Evolutionary conservation across 37 sponge, comb jelly and placozoan genomes (phyloP).

Genomic region (Mnemiopsis leidyi): DNA sequence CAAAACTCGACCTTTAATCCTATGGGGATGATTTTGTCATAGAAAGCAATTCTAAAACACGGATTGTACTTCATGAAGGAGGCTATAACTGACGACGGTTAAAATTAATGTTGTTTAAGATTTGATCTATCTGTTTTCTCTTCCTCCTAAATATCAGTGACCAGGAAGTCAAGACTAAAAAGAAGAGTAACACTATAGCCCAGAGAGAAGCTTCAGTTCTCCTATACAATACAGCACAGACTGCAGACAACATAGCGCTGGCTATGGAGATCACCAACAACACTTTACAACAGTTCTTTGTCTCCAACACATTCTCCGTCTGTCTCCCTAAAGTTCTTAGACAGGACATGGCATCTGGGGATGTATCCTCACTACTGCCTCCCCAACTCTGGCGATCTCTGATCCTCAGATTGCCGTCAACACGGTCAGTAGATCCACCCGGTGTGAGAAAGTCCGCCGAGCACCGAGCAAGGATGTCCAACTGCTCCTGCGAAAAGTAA

Average conservation of each 20-base stretch:
- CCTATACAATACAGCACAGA: not conserved
- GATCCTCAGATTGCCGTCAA: not conserved
- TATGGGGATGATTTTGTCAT: no score
- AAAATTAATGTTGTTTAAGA: not conserved
- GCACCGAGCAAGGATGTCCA: not conserved
- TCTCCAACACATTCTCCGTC: not conserved
- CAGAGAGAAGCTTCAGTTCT: not conserved
- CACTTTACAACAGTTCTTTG: slow-evolving; percentile 17
- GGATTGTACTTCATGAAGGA: no score
- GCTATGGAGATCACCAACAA: not conserved
- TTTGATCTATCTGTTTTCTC: not conserved
- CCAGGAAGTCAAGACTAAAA: not conserved
- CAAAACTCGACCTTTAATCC: no score
- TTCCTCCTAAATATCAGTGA: not conserved
- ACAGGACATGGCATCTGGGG: not conserved
- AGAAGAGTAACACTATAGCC: not conserved
- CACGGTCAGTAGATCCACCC: not conserved
- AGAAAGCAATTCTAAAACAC: no score
- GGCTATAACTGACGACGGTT: no score
- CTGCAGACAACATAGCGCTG: not conserved
- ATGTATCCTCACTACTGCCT: not conserved
- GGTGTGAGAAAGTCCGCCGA: not conserved
- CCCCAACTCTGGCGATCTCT: not conserved
- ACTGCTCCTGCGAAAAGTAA: not conserved
- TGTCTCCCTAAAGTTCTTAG: not conserved